These are phyloP conservation scores for Alcis repandata DNA, from an alignment of 2,888 invertebrate species.

Conservation along the genomic window DNA sequence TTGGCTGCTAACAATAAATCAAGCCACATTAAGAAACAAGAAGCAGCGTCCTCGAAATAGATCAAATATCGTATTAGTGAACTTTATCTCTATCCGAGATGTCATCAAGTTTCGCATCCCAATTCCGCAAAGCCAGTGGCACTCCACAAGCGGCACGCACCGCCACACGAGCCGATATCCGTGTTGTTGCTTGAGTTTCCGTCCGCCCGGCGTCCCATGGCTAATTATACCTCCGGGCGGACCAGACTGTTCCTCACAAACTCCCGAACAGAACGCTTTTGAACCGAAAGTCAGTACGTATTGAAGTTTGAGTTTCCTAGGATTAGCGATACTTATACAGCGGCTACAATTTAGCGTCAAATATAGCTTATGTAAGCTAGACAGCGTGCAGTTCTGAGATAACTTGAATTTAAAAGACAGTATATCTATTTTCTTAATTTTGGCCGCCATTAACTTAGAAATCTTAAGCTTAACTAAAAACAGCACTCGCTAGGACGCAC, in stretches of 20 bases:
- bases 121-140: constrained; percentile 3
- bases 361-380: no score
- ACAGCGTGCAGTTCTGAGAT: not conserved
- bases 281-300: not conserved
- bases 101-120: constrained; percentile 3
- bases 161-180: constrained; percentile 53
- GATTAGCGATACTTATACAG: not conserved
- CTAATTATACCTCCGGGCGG: constrained; percentile 80
- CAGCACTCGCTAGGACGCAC: not conserved
- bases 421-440: no score
- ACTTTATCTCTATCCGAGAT: constrained; percentile 6
- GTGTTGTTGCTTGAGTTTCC: constrained; percentile 77
- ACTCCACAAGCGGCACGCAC: constrained; percentile 6
- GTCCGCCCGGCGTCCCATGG: constrained; percentile 63
- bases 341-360: no score
- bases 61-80: constrained; percentile 1
- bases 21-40: not conserved
- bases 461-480: not conserved
- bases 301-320: constrained; percentile 52
- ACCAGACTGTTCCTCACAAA: constrained; percentile 46
- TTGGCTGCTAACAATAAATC: not conserved
- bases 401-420: not conserved
- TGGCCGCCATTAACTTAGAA: not conserved
- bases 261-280: not conserved
- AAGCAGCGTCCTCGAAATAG: not conserved